A percentile compares a stretch with the other conserved stretches of the same genome.
Evolutionary conservation across 2,888 invertebrate genomes (phyloP).

Genomic region (Colostygia pectinataria): DNA sequence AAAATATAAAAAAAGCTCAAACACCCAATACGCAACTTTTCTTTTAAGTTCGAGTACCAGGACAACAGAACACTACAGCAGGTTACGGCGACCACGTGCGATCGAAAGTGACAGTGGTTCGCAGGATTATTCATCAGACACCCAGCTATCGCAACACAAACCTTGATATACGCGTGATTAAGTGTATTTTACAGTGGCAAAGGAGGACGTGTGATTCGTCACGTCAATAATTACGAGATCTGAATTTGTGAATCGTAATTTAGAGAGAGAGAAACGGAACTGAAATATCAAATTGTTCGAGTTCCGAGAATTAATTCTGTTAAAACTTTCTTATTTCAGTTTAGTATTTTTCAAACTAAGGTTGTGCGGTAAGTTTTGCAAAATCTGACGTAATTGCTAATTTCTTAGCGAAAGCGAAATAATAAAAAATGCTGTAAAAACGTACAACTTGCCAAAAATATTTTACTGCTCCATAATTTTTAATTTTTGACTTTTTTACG

Average conservation of each 20-base stretch:
- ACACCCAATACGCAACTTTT: slow-evolving; percentile 22
- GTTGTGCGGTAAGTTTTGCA: too few species aligned
- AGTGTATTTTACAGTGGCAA: slow-evolving; percentile 2
- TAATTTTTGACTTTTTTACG: too few species aligned
- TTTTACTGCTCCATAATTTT: too few species aligned
- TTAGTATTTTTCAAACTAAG: neutral
- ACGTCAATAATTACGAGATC: slow-evolving; percentile 19
- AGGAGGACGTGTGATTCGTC: slow-evolving; percentile 10
- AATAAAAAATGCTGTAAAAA: too few species aligned
- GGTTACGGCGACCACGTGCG: slow-evolving; percentile 33
- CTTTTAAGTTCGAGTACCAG: slow-evolving; percentile 30
- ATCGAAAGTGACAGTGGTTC: slow-evolving; percentile 39
- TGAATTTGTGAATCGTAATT: slow-evolving; percentile 20
- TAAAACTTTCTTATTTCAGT: neutral
- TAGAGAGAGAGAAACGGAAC: slow-evolving; percentile 21
- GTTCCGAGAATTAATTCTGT: neutral
- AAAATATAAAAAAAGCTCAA: too few species aligned
- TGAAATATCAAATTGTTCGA: neutral
- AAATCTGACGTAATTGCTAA: too few species aligned
- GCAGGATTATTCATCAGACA: slow-evolving; percentile 27
- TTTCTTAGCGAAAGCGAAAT: too few species aligned
- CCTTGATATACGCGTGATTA: slow-evolving; percentile 1
- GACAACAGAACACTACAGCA: slow-evolving; percentile 29
- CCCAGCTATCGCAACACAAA: neutral
- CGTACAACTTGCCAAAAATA: too few species aligned